Conservation (phyloP, 2,797 vertebrate species). For the Coracias cyanogaster region DNA sequence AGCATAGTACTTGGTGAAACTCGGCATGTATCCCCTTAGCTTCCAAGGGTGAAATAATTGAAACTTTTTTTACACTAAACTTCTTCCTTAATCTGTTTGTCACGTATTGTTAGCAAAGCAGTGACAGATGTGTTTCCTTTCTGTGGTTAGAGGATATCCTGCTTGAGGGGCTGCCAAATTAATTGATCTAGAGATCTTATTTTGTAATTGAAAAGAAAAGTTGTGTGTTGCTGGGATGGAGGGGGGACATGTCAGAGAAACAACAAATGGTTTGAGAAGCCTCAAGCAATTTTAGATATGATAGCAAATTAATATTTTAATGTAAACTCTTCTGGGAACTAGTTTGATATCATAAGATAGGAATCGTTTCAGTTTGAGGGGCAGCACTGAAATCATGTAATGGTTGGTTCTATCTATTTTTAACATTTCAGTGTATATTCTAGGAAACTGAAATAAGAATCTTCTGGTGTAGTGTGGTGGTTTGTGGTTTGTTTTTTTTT, state of each 20-base stretch:
- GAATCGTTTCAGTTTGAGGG: not conserved
- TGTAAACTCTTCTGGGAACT: not conserved
- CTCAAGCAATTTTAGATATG: not conserved
- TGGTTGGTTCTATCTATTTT: not conserved
- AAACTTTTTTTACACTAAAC: not conserved
- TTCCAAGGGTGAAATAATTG: slow-evolving; percentile 5
- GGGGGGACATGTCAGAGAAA: not conserved
- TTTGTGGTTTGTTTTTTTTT: not conserved
- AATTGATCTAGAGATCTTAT: slow-evolving; percentile 1
- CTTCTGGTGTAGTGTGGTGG: not conserved
- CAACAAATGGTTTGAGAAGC: not conserved
- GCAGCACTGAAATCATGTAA: not conserved
- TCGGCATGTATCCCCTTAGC: not conserved
- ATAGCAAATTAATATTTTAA: not conserved
- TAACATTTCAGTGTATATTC: not conserved
- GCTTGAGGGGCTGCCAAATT: slow-evolving; percentile 5
- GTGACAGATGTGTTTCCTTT: slow-evolving; percentile 62
- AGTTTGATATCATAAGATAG: not conserved
- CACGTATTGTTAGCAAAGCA: slow-evolving; percentile 5
- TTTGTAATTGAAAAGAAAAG: not conserved
- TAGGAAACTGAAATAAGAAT: not conserved
- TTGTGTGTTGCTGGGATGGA: not conserved
- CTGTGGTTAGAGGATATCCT: slow-evolving; percentile 56
- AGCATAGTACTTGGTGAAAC: not conserved
- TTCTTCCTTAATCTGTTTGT: slow-evolving; percentile 27